These are phyloP conservation scores for Hydropotes inermis DNA, from an alignment of 2,113 vertebrate genomes.

Conservation along the genomic window DNA sequence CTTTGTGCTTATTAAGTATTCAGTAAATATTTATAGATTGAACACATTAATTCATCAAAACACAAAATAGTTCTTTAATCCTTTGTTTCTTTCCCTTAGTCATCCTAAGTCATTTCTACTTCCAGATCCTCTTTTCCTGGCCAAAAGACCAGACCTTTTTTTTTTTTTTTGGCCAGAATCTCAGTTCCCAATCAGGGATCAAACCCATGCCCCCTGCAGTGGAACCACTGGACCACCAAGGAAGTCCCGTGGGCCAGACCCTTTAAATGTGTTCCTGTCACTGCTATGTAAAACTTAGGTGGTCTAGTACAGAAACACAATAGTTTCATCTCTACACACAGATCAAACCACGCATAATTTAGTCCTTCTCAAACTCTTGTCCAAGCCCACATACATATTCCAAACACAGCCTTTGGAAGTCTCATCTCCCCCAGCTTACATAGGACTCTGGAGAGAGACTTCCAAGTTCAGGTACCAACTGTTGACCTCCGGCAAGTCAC, in stretches of 20 bases:
- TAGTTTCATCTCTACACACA: background rate
- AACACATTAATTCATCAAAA: slow-evolving; percentile 29
- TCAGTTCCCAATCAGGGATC: background rate
- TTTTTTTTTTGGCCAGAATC: background rate
- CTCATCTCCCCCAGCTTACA: slow-evolving; percentile 77
- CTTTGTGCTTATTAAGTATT: background rate
- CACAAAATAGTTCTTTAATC: slow-evolving; percentile 14
- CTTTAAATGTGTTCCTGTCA: background rate
- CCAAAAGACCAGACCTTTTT: background rate
- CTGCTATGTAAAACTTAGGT: background rate
- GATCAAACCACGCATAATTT: background rate
- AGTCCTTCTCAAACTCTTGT: background rate
- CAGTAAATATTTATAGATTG: background rate
- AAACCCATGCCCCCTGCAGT: background rate
- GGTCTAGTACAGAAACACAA: background rate
- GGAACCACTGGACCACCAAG: background rate
- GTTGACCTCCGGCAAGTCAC: background rate
- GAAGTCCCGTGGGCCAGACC: background rate
- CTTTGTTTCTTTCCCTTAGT: slow-evolving; percentile 8
- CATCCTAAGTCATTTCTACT: background rate
- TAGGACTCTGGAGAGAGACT: background rate
- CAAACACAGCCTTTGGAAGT: background rate
- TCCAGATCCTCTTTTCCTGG: background rate
- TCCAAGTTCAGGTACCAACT: background rate
- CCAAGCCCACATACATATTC: background rate